A percentile compares a stretch with the other conserved stretches of the same genome.
Conservation (phyloP, 2,888 invertebrate species). For the Hypselothyrea guttata region DNA sequence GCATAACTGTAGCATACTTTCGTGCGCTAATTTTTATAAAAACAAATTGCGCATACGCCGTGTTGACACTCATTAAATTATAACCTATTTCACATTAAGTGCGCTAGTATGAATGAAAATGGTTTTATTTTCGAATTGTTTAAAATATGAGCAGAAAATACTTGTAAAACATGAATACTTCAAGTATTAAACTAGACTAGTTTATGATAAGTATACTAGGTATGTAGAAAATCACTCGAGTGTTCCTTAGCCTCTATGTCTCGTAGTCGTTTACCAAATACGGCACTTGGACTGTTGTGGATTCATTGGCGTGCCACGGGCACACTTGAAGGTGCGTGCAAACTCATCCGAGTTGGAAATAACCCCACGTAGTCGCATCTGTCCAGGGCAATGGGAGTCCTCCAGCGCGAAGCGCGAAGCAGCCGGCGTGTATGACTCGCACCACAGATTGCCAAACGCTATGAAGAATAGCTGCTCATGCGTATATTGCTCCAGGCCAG, state of each 20-base stretch:
- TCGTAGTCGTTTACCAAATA: slow-evolving; percentile 83
- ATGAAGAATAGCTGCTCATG: slow-evolving; percentile 91
- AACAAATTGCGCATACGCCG: slow-evolving; percentile 18
- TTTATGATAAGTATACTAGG: slow-evolving; percentile 13
- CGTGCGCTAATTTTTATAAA: slow-evolving; percentile 14
- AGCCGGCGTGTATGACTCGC: slow-evolving; percentile 87
- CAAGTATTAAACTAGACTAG: slow-evolving; percentile 7
- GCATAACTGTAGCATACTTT: slow-evolving; percentile 32
- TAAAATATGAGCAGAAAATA: slow-evolving; percentile 36
- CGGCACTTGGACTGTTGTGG: slow-evolving; percentile 83
- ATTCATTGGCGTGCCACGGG: slow-evolving; percentile 84
- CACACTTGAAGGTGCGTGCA: slow-evolving; percentile 85
- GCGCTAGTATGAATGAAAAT: slow-evolving; percentile 16
- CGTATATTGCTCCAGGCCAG: slow-evolving; percentile 88
- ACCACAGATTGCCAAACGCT: slow-evolving; percentile 93
- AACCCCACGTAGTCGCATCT: slow-evolving; percentile 87
- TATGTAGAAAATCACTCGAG: slow-evolving; percentile 62
- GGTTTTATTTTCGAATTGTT: slow-evolving; percentile 42
- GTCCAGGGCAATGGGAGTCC: slow-evolving; percentile 90
- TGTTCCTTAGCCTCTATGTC: slow-evolving; percentile 9
- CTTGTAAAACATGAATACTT: slow-evolving; percentile 30
- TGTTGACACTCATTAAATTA: too few species aligned
- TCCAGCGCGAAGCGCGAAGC: slow-evolving; percentile 86
- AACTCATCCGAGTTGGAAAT: slow-evolving; percentile 89
- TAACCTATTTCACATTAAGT: too few species aligned